Base-by-base conservation (phyloP, 2,888 invertebrate species). In the Caenorhabditis sp. region DNA sequence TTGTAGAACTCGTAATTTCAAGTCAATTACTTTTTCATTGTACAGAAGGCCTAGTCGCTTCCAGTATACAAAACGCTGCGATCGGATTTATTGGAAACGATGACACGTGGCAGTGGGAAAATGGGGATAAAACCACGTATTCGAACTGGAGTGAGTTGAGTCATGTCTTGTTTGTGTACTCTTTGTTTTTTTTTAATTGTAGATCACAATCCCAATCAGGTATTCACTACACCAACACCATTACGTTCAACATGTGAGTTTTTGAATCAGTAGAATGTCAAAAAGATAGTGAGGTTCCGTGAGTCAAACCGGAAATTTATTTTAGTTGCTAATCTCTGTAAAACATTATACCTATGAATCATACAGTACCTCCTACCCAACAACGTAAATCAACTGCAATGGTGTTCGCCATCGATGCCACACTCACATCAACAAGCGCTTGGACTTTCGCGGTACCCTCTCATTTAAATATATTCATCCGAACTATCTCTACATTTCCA, bases 361-460 rank as follows among this genome's bases (percentile, higher is more conserved):
- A 10, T 23, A 23, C 53, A 59, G 59, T 70, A 21, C 66, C 70
- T 1, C 66, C 70, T 4, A 38, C 43, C 1, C 31, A 70, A 14
- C 70, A 70, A 25, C 26, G 70, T 23, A 62, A 59, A 21, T 70
- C 70, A 0, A 59, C 56, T 2, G 70, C 70, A 17, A 59, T 70
- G 7, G 70, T 70, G 0, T 43, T 70, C 2, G 70, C 50, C 7
- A 36, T 70, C 1, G 70, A 70, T 54, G 66, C 70, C 1, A 66
- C 70, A 1, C 8, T 70, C 1, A 66, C 52, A 26, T 70, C 70
- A 7, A 63, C 70, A 10, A 70, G 58, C n/a, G 27, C 59, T 5
- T 25, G 58, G 0, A 70, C 66, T 17, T 70, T 59, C 26, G 70
- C 70, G 54, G 70, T 70, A 23, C n/a, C n/a, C n/a, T n/a, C n/a